These are phyloP conservation scores for Torymus auratus DNA, from an alignment of 2,888 invertebrate species.

Conservation along the genomic window DNA sequence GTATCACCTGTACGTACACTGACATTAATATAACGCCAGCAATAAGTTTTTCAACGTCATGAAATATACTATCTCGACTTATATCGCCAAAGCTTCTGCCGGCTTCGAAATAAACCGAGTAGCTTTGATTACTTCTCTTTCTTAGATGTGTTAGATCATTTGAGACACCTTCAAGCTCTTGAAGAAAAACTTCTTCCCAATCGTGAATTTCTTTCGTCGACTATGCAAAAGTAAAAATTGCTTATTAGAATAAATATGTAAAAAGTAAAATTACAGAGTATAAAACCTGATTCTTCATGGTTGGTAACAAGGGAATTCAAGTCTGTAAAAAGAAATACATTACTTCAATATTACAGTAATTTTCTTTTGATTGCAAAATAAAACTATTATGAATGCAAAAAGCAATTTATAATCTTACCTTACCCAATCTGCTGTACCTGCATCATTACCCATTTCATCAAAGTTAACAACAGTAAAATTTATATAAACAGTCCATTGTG, in stretches of 20 bases:
- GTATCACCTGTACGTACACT: constrained; percentile 84
- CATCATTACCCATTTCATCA: constrained; percentile 83
- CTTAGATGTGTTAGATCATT: constrained; percentile 55
- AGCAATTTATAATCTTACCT: constrained; percentile 67
- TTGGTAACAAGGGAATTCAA: not conserved
- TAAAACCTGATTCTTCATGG: constrained; percentile 5
- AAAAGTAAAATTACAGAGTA: not conserved
- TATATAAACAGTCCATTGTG: constrained; percentile 82
- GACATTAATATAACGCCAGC: constrained; percentile 85
- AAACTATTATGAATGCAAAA: not conserved
- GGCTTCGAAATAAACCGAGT: constrained; percentile 69
- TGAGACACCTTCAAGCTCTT: constrained; percentile 64
- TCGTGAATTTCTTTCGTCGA: constrained; percentile 69
- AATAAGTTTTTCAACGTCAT: constrained; percentile 84
- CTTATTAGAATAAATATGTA: constrained; percentile 12
- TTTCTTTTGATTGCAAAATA: not conserved
- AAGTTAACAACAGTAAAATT: constrained; percentile 84
- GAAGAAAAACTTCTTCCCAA: constrained; percentile 70
- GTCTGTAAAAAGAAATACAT: constrained; percentile 32
- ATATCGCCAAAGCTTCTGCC: constrained; percentile 85
- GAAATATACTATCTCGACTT: constrained; percentile 83
- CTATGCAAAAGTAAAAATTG: constrained; percentile 61
- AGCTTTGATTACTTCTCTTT: constrained; percentile 38
- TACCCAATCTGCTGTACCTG: constrained; percentile 88
- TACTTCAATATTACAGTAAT: not conserved